Evolutionary conservation across 1,140 invertebrate species (phyloP).

Genomic region (Oryctes rhinoceros): DNA sequence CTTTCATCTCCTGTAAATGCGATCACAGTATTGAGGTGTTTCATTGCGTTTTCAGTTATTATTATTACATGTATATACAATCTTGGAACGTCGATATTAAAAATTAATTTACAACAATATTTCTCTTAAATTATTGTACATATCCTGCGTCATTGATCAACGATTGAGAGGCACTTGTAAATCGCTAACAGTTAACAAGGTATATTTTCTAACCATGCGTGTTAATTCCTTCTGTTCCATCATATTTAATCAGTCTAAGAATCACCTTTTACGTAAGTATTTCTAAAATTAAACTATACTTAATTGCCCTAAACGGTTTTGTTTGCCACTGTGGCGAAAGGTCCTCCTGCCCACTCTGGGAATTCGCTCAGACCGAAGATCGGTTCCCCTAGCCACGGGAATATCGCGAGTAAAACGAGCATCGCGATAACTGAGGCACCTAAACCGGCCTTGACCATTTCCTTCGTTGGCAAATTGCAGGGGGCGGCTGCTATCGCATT

Average conservation of each 20-base stretch:
- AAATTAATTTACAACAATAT: slow-evolving; percentile 25
- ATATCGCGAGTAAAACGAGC: slow-evolving; percentile 57
- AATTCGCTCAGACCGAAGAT: slow-evolving; percentile 65
- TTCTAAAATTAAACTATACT: slow-evolving; percentile 7
- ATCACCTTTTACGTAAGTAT: slow-evolving; percentile 13
- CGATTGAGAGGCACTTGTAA: slow-evolving; percentile 21
- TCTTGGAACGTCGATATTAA: not conserved
- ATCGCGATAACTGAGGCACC: slow-evolving; percentile 58
- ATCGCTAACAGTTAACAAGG: not conserved
- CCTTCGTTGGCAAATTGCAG: slow-evolving; percentile 77
- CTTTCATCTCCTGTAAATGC: not conserved
- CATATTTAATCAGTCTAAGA: slow-evolving; percentile 18
- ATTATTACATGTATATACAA: slow-evolving; percentile 9
- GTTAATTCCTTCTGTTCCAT: not conserved
- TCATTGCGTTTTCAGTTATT: not conserved
- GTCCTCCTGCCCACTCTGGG: slow-evolving; percentile 62
- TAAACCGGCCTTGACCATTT: slow-evolving; percentile 70
- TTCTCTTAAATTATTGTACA: slow-evolving; percentile 9
- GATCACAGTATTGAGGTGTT: slow-evolving; percentile 26
- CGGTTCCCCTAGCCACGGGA: slow-evolving; percentile 62
- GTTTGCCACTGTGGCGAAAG: not conserved
- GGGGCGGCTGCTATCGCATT: slow-evolving; percentile 92
- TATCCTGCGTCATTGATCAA: not conserved
- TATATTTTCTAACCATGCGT: not conserved
- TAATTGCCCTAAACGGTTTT: not conserved